Base-by-base conservation (phyloP, 2,888 invertebrate species). In the Apodemia zela region DNA sequence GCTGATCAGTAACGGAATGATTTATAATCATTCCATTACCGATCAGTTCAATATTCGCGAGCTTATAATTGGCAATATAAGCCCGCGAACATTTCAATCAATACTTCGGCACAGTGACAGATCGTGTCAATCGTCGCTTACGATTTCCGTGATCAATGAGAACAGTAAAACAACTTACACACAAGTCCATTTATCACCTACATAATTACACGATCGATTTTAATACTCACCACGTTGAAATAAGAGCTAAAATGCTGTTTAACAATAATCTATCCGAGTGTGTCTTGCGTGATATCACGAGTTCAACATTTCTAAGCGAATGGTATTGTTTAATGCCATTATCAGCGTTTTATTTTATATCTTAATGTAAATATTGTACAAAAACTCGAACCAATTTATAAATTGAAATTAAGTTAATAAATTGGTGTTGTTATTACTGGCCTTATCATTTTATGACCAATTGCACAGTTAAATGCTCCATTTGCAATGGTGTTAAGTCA, bases 81-180 rank as follows among this genome's bases (percentile, higher is more conserved):
- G 80, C 54, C 18, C 54, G 78, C 77, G 78, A 80, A 84, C 81
- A 78, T 81, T 85, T 84, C 84, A 86, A 87, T 87, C 85, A 83
- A 80, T 79, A 75, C 77, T 78, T 73, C 72, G 67, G 68, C 68
- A 66, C 66, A 61, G 75, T 85, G 85, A 85, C 85, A 84, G 84
- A 78, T 84, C 79, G 77, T 74, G 70, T 72, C 75, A 75, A 76
- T 77, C 76, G 74, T 69, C 71, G 70, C 68, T 65, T 72, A 68
- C 68, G 25, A 66, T 57, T 57, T 57, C 54, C 61, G 49, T 75
- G 75, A 76, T 76, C 76, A 77, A 77, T 77, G 64, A 61, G 63
- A 62, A 64, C 54, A 25, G 15, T 57, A 47, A n/a, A 47, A 57
- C 54, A 57, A 57, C 54, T 21, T 51, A 21, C 21, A 54, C 54